Evolutionary conservation across 2,797 vertebrate species (phyloP).

Genomic region (Gila robusta): DNA sequence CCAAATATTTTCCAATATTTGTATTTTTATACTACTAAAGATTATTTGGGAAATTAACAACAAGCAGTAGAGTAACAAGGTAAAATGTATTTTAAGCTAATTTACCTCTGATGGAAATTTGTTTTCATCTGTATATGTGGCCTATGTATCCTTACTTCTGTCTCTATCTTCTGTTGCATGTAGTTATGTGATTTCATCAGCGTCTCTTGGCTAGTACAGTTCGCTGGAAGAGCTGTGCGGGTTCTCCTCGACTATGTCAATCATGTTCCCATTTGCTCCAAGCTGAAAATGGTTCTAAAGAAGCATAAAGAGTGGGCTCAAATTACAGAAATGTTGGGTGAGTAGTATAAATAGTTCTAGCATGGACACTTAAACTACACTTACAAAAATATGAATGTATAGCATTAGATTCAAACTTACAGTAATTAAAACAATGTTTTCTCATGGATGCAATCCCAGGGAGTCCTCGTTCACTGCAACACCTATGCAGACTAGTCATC

Average conservation of each 20-base stretch:
- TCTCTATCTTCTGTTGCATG: conserved; percentile 50
- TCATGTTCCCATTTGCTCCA: conserved; percentile 82
- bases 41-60: not conserved
- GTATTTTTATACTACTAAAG: not conserved
- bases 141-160: not conserved
- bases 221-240: conserved; percentile 78
- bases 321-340: conserved; percentile 80
- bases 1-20: not conserved
- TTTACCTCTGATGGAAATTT: not conserved
- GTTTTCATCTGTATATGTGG: not conserved
- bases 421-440: not conserved
- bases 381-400: not conserved
- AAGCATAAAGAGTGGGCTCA: conserved; percentile 83
- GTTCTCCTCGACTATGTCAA: conserved; percentile 85
- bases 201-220: conserved; percentile 82
- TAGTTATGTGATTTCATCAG: conserved; percentile 89
- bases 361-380: not conserved
- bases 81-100: not conserved
- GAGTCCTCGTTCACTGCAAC: conserved; percentile 84
- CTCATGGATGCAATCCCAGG: conserved; percentile 69
- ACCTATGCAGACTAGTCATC: conserved; percentile 86
- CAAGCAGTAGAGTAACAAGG: too few relatives aligned
- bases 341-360: conserved; percentile 55
- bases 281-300: conserved; percentile 81
- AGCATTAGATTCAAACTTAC: not conserved